Percentiles rank a stretch among this genome's conserved stretches.
phyloP scores from a whole-genome alignment of 2,797 vertebrate species.

The Schizothorax lantsangensis region DNA sequence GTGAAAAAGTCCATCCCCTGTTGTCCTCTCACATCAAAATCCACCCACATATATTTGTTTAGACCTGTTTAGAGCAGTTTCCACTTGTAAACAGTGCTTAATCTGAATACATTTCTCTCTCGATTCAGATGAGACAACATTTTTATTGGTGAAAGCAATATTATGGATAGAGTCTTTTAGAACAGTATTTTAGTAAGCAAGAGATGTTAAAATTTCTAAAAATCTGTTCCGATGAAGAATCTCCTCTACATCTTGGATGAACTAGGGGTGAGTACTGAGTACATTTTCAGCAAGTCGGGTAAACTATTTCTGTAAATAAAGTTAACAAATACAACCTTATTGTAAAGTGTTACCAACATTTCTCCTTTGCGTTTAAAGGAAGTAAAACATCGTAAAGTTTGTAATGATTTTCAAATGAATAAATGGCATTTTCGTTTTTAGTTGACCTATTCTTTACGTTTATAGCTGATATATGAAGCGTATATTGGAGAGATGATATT shows the following conservation, averaged over 20 bases:
- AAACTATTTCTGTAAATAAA: not conserved
- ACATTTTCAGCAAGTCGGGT: not conserved
- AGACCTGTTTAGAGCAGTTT: not conserved
- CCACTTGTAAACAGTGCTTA: not conserved
- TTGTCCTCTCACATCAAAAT: not conserved
- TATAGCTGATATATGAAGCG: conserved; percentile 20
- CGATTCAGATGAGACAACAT: not conserved
- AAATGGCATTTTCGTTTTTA: not conserved
- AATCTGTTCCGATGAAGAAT: not conserved
- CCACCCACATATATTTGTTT: not conserved
- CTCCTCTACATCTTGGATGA: not conserved
- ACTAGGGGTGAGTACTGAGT: not conserved
- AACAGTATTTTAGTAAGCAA: not conserved
- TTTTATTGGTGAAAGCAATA: not conserved
- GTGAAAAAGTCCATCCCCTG: not conserved
- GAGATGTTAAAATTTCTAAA: not conserved
- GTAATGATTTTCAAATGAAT: not conserved
- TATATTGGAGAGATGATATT: not conserved
- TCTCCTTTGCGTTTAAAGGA: not conserved
- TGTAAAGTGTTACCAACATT: not conserved
- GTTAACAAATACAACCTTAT: not conserved
- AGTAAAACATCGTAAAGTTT: not conserved
- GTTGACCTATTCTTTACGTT: conserved; percentile 5
- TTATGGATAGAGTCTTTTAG: not conserved
- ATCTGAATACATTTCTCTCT: not conserved